These are phyloP conservation scores for Euglossa dilemma DNA, from an alignment of 1,140 invertebrate genomes.

Conservation along the genomic window DNA sequence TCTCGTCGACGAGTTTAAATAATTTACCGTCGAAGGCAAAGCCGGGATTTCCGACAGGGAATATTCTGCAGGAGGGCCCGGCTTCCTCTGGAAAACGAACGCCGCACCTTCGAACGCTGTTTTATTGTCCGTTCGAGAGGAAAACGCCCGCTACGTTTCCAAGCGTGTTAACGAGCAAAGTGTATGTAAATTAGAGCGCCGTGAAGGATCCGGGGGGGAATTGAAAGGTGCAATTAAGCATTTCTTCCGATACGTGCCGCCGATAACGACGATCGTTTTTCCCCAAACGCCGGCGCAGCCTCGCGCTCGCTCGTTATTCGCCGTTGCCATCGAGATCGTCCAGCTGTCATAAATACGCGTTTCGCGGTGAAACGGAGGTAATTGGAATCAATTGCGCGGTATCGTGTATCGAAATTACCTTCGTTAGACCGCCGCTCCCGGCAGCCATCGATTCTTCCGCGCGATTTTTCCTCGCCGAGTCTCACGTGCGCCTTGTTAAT, in stretches of 20 bases:
- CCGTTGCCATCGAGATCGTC: background rate
- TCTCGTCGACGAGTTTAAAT: conserved; percentile 1
- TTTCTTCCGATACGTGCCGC: conserved; percentile 3
- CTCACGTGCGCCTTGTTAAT: no score
- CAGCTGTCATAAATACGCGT: conserved; percentile 3
- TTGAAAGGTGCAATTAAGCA: conserved; percentile 14
- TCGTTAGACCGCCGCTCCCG: background rate
- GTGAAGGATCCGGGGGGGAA: background rate
- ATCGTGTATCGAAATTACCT: background rate
- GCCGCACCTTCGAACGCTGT: background rate
- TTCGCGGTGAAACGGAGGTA: background rate
- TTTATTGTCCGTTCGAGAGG: conserved; percentile 9
- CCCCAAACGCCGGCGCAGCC: background rate
- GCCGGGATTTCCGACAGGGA: background rate
- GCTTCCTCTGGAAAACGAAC: background rate
- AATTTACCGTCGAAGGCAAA: conserved; percentile 9
- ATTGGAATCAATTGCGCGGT: background rate
- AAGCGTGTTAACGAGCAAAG: background rate
- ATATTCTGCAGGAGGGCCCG: background rate
- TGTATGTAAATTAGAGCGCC: conserved; percentile 16
- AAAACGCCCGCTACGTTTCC: background rate
- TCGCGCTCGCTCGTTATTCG: background rate
- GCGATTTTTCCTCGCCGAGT: background rate
- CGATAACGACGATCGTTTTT: conserved; percentile 15
- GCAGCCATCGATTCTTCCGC: background rate